Base-by-base conservation (phyloP, 2,888 invertebrate genomes). In the Drosophila pseudotalamancana region DNA sequence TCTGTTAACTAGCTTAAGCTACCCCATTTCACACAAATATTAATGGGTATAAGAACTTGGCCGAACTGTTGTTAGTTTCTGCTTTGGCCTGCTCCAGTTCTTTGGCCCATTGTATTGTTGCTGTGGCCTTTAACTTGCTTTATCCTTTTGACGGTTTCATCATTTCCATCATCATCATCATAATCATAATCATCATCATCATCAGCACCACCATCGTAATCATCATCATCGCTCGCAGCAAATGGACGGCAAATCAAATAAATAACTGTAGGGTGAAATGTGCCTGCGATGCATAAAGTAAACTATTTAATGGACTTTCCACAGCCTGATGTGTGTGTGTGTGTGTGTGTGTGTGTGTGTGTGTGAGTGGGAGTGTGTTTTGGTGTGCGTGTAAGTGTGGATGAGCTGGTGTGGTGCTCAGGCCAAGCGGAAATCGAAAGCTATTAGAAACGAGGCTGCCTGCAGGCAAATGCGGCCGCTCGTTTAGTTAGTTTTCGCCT, bases 281-380 rank as follows among this genome's bases (percentile, higher is more conserved):
- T 76, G 87, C 76, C 73, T 77, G 86, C 83, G 69, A 83, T 74
- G 85, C 87, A 88, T 84, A 88, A 87, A 84, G 74, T 84, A 78
- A 88, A 85, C 88, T 87, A 87, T 85, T 84, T 85, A 88, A 85
- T 85, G 82, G 86, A 67, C 87, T 78, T 77, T 77, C 56, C 54
- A 76, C 71, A 56, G 60, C 65, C 27, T 48, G 54, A 53, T 34
- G 4, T 25, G 4, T 1, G 29, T n/a, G n/a, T n/a, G n/a, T n/a
- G n/a, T n/a, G n/a, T n/a, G n/a, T n/a, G n/a, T n/a, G n/a, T n/a
- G n/a, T n/a, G n/a, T n/a, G n/a, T n/a, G n/a, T n/a, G n/a, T n/a
- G n/a, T n/a, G n/a, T n/a, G n/a, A n/a, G n/a, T n/a, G n/a, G n/a
- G n/a, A n/a, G n/a, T n/a, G n/a, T n/a, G n/a, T n/a, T n/a, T n/a